A percentile compares a stretch with the other conserved stretches of the same genome.
Evolutionary conservation across 2,888 invertebrate genomes (phyloP).

Genomic region (Epirrhoe tristata): DNA sequence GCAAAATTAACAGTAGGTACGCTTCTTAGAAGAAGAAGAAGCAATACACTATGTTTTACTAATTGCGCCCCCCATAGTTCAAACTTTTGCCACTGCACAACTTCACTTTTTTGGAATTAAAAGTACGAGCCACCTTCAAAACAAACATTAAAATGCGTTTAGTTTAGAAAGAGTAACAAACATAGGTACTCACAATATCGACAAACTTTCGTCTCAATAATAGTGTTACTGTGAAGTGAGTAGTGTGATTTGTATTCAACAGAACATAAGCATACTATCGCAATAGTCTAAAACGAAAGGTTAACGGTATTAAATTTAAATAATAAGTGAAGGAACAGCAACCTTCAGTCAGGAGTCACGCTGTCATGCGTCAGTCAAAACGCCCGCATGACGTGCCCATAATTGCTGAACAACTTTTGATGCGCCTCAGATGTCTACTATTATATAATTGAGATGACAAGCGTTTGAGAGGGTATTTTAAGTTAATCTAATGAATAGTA

Average conservation of each 20-base stretch:
- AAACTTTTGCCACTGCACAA: no score
- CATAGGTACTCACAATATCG: no score
- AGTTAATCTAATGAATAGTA: background rate
- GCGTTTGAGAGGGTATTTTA: background rate
- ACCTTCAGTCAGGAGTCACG: conserved; percentile 13
- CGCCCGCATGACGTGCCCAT: conserved; percentile 28
- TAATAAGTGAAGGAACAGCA: conserved; percentile 1
- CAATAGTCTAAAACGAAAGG: background rate
- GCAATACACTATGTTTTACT: background rate
- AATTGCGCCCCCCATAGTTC: no score
- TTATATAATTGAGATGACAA: conserved; percentile 22
- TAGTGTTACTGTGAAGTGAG: no score
- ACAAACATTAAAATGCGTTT: no score
- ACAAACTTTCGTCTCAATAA: no score
- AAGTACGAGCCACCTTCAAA: no score
- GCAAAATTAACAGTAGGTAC: no score
- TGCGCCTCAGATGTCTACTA: conserved; percentile 20
- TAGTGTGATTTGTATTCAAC: no score
- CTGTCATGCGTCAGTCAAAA: conserved; percentile 28
- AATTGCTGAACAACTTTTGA: conserved; percentile 24
- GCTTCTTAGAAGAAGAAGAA: no score
- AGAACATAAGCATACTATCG: background rate
- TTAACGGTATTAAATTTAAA: background rate
- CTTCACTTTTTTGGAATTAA: no score
- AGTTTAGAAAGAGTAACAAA: no score